Percentiles rank a stretch among this genome's conserved stretches.
Evolutionary conservation across 2,113 vertebrate genomes (phyloP).

Genomic region (Peromyscus polionotus): DNA sequence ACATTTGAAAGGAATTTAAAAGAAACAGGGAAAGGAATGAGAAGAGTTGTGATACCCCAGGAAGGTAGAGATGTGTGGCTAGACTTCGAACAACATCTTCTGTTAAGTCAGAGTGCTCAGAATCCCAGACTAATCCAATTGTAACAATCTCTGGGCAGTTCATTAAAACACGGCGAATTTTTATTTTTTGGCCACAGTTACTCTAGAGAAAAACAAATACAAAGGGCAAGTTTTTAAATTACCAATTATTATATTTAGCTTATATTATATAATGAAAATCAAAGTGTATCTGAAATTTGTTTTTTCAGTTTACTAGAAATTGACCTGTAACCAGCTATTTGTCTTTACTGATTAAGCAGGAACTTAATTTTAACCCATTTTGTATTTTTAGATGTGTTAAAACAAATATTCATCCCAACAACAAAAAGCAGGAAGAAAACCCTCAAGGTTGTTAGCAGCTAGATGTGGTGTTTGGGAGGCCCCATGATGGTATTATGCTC

Average conservation of each 20-base stretch:
- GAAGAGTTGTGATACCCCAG: conserved; percentile 89
- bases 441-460: neutral
- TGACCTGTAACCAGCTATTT: neutral
- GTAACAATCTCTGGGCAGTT: conserved; percentile 98
- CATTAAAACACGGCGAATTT: conserved; percentile 97
- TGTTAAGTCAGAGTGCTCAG: conserved; percentile 96
- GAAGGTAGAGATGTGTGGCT: conserved; percentile 93
- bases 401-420: conserved; percentile 6
- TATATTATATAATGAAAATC: neutral
- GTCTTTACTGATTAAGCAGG: conserved; percentile 42
- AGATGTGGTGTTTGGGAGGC: neutral
- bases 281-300: neutral
- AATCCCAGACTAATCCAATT: conserved; percentile 97
- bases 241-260: neutral
- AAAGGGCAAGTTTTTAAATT: conserved; percentile 34
- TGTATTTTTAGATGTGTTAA: conserved; percentile 26
- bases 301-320: conserved; percentile 24
- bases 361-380: conserved; percentile 44
- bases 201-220: conserved; percentile 88
- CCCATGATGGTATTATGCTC: neutral
- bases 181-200: conserved; percentile 97
- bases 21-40: neutral
- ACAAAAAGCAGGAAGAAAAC: conserved; percentile 35
- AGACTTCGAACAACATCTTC: conserved; percentile 95
- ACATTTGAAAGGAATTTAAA: neutral